Conservation (phyloP, 2,113 vertebrate species). For the Lycocorax pyrrhopterus region DNA sequence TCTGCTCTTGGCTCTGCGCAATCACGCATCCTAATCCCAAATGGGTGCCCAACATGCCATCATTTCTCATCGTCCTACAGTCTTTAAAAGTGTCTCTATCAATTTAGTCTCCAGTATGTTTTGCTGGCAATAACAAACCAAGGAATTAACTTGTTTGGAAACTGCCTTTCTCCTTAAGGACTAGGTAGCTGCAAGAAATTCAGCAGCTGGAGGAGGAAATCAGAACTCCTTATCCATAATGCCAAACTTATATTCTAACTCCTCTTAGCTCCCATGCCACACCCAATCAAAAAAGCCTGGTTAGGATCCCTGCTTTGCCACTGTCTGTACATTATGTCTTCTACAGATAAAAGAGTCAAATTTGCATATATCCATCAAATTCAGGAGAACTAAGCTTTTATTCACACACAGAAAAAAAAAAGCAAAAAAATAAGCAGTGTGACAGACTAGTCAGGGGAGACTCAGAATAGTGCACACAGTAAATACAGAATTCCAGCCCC, state of each 20-base stretch:
- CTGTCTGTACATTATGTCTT: background rate
- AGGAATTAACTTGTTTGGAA: background rate
- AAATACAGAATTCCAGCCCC: background rate
- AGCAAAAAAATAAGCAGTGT: background rate
- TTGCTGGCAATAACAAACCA: background rate
- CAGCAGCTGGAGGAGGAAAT: background rate
- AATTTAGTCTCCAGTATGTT: background rate
- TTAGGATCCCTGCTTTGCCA: background rate
- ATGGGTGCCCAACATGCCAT: background rate
- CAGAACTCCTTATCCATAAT: background rate
- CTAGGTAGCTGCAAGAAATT: background rate
- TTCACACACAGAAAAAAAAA: background rate
- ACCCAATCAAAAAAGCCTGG: background rate
- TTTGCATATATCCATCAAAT: background rate
- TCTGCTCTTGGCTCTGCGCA: background rate
- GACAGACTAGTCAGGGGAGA: background rate
- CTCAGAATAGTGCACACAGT: background rate
- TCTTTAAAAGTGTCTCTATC: background rate
- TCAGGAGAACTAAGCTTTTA: background rate
- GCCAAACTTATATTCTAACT: background rate
- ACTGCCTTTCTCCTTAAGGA: background rate
- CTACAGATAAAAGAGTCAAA: background rate
- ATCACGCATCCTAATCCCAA: background rate
- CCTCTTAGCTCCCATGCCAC: background rate
- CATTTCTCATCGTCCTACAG: background rate